These are phyloP conservation scores for Pseudococcus longispinus DNA, from an alignment of 2,888 invertebrate genomes.

Conservation along the genomic window DNA sequence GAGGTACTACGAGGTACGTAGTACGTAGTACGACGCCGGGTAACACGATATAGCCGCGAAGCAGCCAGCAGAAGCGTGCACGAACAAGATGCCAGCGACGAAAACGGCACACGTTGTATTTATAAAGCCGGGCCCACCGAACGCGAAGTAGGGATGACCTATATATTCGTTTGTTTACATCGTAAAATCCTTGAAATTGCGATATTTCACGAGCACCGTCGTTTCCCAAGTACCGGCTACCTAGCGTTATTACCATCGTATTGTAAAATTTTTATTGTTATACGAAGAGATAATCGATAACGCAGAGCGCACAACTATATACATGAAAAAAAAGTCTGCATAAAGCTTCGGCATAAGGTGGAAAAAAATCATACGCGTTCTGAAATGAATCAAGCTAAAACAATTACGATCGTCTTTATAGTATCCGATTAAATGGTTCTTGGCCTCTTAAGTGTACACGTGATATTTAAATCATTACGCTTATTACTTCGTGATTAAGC, in stretches of 20 bases:
- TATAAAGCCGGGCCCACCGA: neutral
- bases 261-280: neutral
- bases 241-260: neutral
- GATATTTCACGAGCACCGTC: slow-evolving; percentile 18
- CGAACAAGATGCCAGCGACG: neutral
- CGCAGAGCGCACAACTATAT: neutral
- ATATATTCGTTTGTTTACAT: slow-evolving; percentile 21
- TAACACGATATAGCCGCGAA: neutral
- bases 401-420: neutral
- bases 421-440: neutral
- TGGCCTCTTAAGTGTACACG: neutral
- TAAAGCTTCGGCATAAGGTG: neutral
- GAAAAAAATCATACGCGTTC: neutral
- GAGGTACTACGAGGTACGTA: neutral
- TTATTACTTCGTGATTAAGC: slow-evolving; percentile 10
- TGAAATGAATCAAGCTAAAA: neutral
- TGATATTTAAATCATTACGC: slow-evolving; percentile 22
- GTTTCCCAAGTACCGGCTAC: slow-evolving; percentile 21
- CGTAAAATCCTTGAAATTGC: slow-evolving; percentile 37
- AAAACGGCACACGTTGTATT: slow-evolving; percentile 24
- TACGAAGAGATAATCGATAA: neutral
- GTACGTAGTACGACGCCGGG: neutral
- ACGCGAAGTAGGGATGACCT: slow-evolving; percentile 4
- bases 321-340: neutral
- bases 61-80: neutral